Evolutionary conservation across 2,888 invertebrate genomes (phyloP), one percentile per base, ranked within the genome.

Genomic region (Chydorus sphaericus): DNA sequence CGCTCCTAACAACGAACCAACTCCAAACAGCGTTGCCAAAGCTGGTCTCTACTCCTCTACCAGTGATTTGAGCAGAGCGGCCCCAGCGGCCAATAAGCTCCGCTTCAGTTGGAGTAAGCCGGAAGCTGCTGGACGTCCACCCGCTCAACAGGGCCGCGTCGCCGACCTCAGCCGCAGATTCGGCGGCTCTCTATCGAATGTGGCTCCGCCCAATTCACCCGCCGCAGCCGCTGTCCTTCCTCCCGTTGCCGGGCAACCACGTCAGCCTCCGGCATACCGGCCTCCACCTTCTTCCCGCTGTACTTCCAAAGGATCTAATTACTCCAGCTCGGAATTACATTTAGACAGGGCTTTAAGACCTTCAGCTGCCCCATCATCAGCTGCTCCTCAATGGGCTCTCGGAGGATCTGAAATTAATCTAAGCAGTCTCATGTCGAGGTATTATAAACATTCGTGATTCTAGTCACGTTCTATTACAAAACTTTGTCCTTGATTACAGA

Each of bases 1-100:
- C 77, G 56, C 23, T 18, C 39, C 50, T n/a, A 52, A 37, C 52
- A 54, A 48, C 31, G 30, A 44, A 11, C n/a, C 44, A 44, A 44
- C 44, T 26, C 10, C 38, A 31, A 30, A 16, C 29, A n/a, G 2
- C 30, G 20, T 10, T 16, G 10, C 6, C 33, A 57, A 31, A 28
- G 36, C 37, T 29, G 44, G 14, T 5, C 28, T 29, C 11, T 49
- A 30, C 18, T 48, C 23, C 57, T 28, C 44, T 30, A 44, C 53
- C 30, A 56, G 54, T n/a, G 44, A 44, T 37, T 37, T 48, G 29
- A n/a, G 49, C 31, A 16, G 39, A 23, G 14, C 44, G 26, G 20
- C 44, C 44, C 28, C 28, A 16, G 23, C 44, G 26, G n/a, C n/a
- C n/a, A n/a, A n/a, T 14, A 26, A 26, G 44, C 44, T 26, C 14